phyloP scores from a whole-genome alignment of 1,140 invertebrate species.

The Triops cancriformis region DNA sequence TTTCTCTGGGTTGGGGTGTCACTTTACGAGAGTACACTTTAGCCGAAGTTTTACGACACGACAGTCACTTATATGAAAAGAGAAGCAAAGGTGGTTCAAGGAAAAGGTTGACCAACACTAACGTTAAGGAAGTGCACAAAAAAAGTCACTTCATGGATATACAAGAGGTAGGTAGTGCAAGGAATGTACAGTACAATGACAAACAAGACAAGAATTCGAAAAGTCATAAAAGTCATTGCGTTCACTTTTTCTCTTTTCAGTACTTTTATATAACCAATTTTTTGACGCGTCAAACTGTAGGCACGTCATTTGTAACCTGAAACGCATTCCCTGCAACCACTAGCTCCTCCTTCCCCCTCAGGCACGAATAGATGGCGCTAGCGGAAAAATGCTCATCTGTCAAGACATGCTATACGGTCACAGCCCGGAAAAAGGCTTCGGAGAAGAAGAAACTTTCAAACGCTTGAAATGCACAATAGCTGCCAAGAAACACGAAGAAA shows the following conservation, averaged over 20 bases:
- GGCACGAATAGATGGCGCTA: neutral
- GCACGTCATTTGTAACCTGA: neutral
- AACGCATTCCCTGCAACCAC: neutral
- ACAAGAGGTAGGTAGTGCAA: too few species aligned
- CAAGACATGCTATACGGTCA: neutral
- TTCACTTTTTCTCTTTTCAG: neutral
- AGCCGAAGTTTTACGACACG: too few species aligned
- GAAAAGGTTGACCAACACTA: too few species aligned
- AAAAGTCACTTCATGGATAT: too few species aligned
- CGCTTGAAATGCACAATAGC: neutral
- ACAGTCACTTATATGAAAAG: too few species aligned
- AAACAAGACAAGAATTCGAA: too few species aligned
- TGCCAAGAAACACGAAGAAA: neutral
- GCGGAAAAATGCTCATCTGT: neutral
- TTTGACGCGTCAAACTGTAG: neutral
- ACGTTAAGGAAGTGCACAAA: too few species aligned
- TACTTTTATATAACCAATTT: neutral
- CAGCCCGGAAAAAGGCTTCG: neutral
- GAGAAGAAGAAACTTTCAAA: neutral
- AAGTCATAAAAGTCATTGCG: neutral
- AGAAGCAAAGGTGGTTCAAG: too few species aligned
- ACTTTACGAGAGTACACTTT: too few species aligned
- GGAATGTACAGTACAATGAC: too few species aligned
- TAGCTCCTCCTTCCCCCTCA: neutral
- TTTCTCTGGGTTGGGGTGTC: too few species aligned